Conservation (phyloP, 35 echinoderm and acorn worm species). For the Diadema setosum region DNA sequence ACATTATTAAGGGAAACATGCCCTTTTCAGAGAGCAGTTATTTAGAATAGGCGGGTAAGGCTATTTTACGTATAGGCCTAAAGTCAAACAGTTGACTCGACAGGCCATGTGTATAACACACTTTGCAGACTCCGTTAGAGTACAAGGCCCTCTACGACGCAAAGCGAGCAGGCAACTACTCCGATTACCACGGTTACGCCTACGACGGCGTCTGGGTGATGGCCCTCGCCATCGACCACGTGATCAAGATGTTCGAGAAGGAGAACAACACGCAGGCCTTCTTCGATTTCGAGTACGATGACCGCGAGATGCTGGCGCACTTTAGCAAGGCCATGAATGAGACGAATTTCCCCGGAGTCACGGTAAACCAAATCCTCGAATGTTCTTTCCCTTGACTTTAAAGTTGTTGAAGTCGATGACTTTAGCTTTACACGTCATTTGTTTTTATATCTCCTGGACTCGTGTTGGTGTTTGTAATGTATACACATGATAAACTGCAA, state of each 20-base stretch:
- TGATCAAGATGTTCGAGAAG: slow-evolving; percentile 50
- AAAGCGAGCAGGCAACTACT: slow-evolving; percentile 17
- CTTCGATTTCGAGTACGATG: slow-evolving; percentile 70
- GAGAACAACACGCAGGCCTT: slow-evolving; percentile 32
- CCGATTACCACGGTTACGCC: slow-evolving; percentile 84
- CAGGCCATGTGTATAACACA: background rate
- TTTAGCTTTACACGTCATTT: too few relatives aligned
- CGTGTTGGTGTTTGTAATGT: too few relatives aligned
- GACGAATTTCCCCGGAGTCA: slow-evolving; percentile 87
- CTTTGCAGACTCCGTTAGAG: slow-evolving; percentile 76
- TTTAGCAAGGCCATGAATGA: slow-evolving; percentile 91
- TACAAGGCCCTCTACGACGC: slow-evolving; percentile 65
- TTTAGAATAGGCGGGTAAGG: too few relatives aligned
- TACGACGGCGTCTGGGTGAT: slow-evolving; percentile 98
- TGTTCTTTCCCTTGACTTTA: too few relatives aligned
- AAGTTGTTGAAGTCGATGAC: too few relatives aligned
- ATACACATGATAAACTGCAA: too few relatives aligned
- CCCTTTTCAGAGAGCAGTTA: too few relatives aligned
- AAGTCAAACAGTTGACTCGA: too few relatives aligned
- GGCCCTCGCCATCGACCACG: slow-evolving; percentile 69
- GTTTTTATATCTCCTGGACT: too few relatives aligned
- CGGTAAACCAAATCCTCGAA: too few relatives aligned
- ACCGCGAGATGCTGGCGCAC: slow-evolving; percentile 51
- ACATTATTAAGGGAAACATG: too few relatives aligned
- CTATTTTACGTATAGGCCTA: too few relatives aligned